Evolutionary conservation across 2,888 invertebrate genomes (phyloP), one percentile per base, ranked within the genome.

Genomic region (Trichogramma dendrolimi): DNA sequence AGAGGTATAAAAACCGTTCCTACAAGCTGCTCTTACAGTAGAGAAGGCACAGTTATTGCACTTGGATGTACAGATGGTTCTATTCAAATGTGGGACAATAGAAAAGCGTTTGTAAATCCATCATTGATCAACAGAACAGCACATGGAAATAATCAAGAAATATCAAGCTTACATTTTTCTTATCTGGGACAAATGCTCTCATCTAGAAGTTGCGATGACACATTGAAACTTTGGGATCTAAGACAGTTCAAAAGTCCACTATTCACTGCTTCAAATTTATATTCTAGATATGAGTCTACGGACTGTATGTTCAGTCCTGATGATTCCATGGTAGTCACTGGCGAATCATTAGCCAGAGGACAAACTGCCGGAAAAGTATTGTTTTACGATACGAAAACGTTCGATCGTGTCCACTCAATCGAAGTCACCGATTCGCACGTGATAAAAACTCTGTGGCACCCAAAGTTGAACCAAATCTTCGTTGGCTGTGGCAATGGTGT

Each of bases 81-180:
- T 0, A 86, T 97, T 58, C 98, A 98, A 79, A 88, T 97, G 81
- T 99, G 99, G 98, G 98, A 99, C 75, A 90, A 94, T 56, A 85
- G 96, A 41, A 93, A 90, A 74, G 89, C 88, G 75, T 94, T 89
- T 73, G 96, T 97, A 0, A 95, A 94, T 72, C 93, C 95, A 0
- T 85, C 91, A 0, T 83, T 88, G 64, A 81, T 92, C 11, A 82
- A 92, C 0, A 82, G 94, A 58, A 87, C 85, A 59, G 95, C 94
- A 0, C 97, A 98, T 79, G 83, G 85, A 60, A 86, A 85, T 68
- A 90, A 90, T 4, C 82, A 84, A 0, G 96, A 95, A 75, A 91
- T 94, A 39, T 89, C 92, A 0, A 90, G 90, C 60, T 82, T 99
- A 44, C 83, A 87, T 2, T 98, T 94, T 76, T 95, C 97, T 0